Evolutionary conservation across 2,797 vertebrate genomes (phyloP), one percentile per base, ranked within the genome.

Genomic region (Muraenolepis orangiensis): DNA sequence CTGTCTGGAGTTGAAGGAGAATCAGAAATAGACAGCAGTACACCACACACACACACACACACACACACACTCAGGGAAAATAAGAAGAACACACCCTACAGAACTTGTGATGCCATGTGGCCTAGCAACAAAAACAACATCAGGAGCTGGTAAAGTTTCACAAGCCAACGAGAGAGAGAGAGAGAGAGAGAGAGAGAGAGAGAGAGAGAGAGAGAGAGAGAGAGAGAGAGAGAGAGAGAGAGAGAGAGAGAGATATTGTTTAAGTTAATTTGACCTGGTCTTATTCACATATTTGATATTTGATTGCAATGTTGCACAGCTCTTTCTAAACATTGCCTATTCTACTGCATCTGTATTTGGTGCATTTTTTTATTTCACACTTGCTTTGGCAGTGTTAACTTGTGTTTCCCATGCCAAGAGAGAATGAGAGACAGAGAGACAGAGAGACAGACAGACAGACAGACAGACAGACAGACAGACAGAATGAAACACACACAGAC

Each of bases 101-200:
- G 79, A 80, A 71, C 80, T 80, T 78, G 82, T 74, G 70, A 70
- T 74, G 84, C 84, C 84, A 86, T 72, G 66, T 82, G 85, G 78
- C 88, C 80, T 84, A 88, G 90, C 90, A 91, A 91, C 87, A 83
- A 86, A 84, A 87, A 88, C 88, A 90, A 86, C 87, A 86, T 72
- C 66, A 74, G 69, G 23, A 74, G 81, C 83, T 74, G 84, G 75
- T 79, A 75, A 64, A 61, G 66, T 85, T 87, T 87, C 70, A 85
- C 76, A 79, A 78, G 38, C 66, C 11, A n/a, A 67, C 1, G 29
- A 68, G 40, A 78, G 80, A 75, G 61, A 70, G 61, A 51, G 28
- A 73, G 30, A 69, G 31, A 18, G 31, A 30, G 11, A 32, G 14
- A 74, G n/a, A 77, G 72, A 84, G 30, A 69, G 74, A 72, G 36